Base-by-base conservation (phyloP, 2,888 invertebrate genomes). In the Lordiphosa fenestrarum region DNA sequence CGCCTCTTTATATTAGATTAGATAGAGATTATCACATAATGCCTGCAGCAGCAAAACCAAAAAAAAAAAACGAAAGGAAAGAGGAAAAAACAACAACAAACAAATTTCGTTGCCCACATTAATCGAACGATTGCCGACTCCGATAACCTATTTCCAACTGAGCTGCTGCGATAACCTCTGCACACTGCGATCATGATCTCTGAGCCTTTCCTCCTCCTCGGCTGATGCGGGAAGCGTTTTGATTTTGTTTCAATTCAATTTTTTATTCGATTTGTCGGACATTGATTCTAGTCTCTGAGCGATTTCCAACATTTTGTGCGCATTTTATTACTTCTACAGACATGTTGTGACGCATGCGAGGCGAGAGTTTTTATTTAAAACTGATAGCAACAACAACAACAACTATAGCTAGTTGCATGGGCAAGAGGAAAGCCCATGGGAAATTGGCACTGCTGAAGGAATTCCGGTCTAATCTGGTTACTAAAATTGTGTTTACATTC, bases 121-220 rank as follows among this genome's bases (percentile, higher is more conserved):
- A 81, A 81, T 70, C 68, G 77, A 65, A 66, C 72, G 74, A 81
- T 78, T 49, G 66, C 55, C 74, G 64, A 13, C 48, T 47, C n/a
- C 39, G 81, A 77, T 78, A 77, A 77, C 77, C 77, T 74, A 77
- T 80, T 80, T 75, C 57, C 44, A 44, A 44, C 44, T 48, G 61
- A 37, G 50, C 10, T 12, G 13, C n/a, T 10, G 46, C 51, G 77
- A 78, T 78, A 78, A 74, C 77, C 82, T 56, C 48, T 40, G 56
- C 49, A 48, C 53, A 59, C 51, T 49, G 54, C 58, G 63, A 41
- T 78, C 66, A 50, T 66, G 82, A 78, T 74, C 77, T 69, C 53
- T 70, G 77, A 77, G 56, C 77, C 71, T 58, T 69, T 66, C 52
- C 66, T 57, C 44, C 70, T 44, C 5, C 13, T 25, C 33, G 44